Evolutionary conservation across 2,888 invertebrate species (phyloP), one percentile per base, ranked within the genome.

Genomic region (Chelonus formosanus): DNA sequence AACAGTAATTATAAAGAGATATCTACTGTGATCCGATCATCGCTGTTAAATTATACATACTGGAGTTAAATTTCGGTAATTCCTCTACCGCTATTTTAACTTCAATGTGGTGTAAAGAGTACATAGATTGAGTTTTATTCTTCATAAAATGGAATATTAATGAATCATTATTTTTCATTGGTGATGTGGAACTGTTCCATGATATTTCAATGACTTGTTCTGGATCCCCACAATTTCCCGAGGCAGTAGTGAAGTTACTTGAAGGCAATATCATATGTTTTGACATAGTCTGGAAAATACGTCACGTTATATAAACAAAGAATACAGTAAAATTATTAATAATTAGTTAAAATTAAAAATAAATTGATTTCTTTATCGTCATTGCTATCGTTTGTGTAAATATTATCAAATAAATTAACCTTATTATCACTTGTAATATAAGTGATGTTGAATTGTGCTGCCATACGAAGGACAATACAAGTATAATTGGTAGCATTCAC

Each of bases 401-500:
- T 47, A 36, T 44, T 50, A 4, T 6, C 3, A 53, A 45, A 60
- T n/a, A 52, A 50, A n/a, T 63, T 67, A 73, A 80, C 81, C 71
- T 80, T 71, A n/a, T 74, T 71, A 84, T 86, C 79, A 8, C 78
- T 77, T 67, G 85, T 85, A 34, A 81, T 76, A 70, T 89, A 88
- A 45, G 85, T 85, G 60, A 93, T 80, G 71, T 89, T 89, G 64
- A 93, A 82, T 77, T 89, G 88, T 4, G 89, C 87, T 0, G 91
- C 90, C 86, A 92, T 89, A 81, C 89, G 85, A 5, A 90, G 81
- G 57, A 91, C 77, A 35, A 93, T 87, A 76, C 93, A 93, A 4
- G 89, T 88, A 0, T 85, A 78, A 75, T 89, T 89, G 8, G 81
- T 77, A 56, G 75, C 79, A 58, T 80, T 82, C 4, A 86, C 81